Evolutionary conservation across 2,113 vertebrate genomes (phyloP), one percentile per base, ranked within the genome.

Genomic region (Patagioenas fasciata): DNA sequence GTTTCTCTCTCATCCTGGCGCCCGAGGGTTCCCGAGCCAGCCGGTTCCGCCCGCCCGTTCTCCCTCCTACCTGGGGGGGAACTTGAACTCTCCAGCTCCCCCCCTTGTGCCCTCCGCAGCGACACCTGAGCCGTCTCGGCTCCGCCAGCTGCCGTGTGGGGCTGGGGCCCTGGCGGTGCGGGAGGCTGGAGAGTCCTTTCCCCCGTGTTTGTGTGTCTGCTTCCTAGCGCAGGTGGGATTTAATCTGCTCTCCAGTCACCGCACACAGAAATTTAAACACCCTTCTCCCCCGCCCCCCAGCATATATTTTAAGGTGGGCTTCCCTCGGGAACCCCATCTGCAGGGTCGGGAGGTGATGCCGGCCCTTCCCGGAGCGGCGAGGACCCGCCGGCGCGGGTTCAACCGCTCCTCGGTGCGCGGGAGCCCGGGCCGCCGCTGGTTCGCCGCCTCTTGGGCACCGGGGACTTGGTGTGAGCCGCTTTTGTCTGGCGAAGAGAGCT

Each of bases 221-320:
- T 74, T 69, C 23, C 15, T 23, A 57, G 84, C 73, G 31, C 93
- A 81, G 89, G 91, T 87, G 95, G 91, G 73, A 40, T 89, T 84
- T 56, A 50, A n/a, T 71, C 69, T 13, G 14, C 34, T 58, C 67
- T 12, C 29, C 40, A 8, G 58, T 72, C 50, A 18, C 60, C n/a
- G 50, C 77, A 66, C 42, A 2, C 4, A 53, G 72, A 38, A 38
- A 61, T 77, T 34, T 9, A 42, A 77, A 48, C 53, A 6, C 34
- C 11, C 2, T 47, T 19, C 44, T 23, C 0, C 7, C 25, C 25
- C 11, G 5, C 61, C 38, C 15, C 11, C 42, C 20, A 50, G 58
- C 34, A 6, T 10, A 9, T 3, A 62, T n/a, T 86, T 72, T 36
- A 20, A 34, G 62, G 51, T 25, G 28, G 48, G n/a, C 6, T 66